Evolutionary conservation across 2,888 invertebrate species (phyloP).

Genomic region (Chrysolina haemoptera): DNA sequence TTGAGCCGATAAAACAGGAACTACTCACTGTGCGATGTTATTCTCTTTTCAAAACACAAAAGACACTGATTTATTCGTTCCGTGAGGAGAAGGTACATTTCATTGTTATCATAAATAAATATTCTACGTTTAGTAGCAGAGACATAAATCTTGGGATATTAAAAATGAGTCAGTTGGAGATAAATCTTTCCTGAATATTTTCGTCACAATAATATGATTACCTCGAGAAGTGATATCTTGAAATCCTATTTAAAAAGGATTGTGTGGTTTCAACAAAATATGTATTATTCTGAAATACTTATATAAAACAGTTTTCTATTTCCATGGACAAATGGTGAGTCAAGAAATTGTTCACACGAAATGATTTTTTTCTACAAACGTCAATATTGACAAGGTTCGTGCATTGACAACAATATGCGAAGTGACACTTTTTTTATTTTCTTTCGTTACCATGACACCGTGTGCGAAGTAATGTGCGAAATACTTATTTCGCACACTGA

Average conservation of each 20-base stretch:
- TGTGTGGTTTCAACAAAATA: background rate
- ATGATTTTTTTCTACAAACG: no score
- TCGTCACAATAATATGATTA: background rate
- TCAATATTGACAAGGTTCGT: no score
- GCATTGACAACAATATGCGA: no score
- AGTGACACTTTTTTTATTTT: no score
- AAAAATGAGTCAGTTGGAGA: constrained; percentile 3
- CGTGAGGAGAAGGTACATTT: background rate
- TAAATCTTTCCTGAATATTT: background rate
- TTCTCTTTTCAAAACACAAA: background rate
- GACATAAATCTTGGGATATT: background rate
- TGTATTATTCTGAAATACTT: no score
- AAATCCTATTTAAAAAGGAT: background rate
- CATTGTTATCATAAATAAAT: constrained; percentile 8
- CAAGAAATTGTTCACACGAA: no score
- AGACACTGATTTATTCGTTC: background rate
- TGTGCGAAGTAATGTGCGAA: no score
- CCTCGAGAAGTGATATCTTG: background rate
- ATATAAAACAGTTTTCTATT: no score
- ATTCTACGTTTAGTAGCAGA: background rate
- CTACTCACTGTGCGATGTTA: background rate
- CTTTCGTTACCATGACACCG: no score
- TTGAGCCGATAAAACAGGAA: background rate
- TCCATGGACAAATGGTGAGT: no score
- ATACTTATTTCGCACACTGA: no score